Conservation (phyloP, 53 echinoderm and acorn worm species). For the Hippasteria phrygiana region DNA sequence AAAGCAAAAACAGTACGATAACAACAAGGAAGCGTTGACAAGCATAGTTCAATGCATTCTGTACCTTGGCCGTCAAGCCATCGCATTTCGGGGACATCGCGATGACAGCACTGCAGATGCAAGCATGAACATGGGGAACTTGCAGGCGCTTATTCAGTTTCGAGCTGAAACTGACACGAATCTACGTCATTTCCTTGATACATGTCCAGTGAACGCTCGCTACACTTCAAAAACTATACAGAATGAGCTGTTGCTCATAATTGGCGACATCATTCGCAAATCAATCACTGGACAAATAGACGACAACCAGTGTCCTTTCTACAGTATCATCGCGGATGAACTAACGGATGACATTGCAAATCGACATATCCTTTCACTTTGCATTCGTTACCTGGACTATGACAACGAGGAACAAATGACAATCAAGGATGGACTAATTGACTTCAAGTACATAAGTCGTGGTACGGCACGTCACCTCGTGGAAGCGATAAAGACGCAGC, state of each 20-base stretch:
- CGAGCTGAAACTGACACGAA: constrained; percentile 37
- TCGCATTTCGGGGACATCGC: too few species aligned
- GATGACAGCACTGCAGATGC: constrained; percentile 27
- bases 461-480: constrained; percentile 8
- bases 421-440: constrained; percentile 14
- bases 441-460: constrained; percentile 13
- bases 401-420: constrained; percentile 3
- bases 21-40: constrained; percentile 3
- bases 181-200: neutral
- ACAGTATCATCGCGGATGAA: constrained; percentile 45
- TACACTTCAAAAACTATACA: neutral
- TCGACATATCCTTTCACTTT: constrained; percentile 28
- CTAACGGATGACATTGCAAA: constrained; percentile 39
- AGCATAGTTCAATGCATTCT: neutral
- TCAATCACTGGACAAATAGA: constrained; percentile 4
- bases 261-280: neutral
- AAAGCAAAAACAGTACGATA: neutral
- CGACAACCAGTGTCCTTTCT: constrained; percentile 21
- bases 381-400: constrained; percentile 28
- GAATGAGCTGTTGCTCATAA: neutral
- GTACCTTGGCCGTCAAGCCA: constrained; percentile 15
- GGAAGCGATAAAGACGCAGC: neutral
- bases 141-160: constrained; percentile 37
- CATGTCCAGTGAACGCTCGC: constrained; percentile 6
- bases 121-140: constrained; percentile 16